These are phyloP conservation scores for Pardosa pseudoannulata DNA, from an alignment of 2,888 invertebrate species.

Conservation along the genomic window DNA sequence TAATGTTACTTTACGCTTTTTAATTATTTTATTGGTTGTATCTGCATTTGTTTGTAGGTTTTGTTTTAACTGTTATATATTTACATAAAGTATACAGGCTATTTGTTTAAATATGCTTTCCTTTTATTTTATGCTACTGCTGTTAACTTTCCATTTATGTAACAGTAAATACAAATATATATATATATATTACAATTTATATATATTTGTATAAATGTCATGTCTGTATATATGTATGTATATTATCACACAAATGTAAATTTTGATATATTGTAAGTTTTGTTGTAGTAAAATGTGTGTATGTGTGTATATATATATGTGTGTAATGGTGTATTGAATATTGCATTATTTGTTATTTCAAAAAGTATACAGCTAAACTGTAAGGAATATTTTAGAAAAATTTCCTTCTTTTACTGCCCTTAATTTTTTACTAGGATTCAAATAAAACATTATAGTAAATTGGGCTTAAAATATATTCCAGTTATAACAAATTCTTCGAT, in stretches of 20 bases:
- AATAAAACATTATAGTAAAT: too few relatives aligned
- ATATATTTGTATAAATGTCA: neutral
- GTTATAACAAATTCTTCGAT: too few relatives aligned
- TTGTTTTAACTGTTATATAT: too few relatives aligned
- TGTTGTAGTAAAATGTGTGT: neutral
- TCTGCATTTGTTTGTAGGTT: neutral
- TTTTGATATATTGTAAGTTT: slow-evolving; percentile 10
- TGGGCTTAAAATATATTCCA: too few relatives aligned
- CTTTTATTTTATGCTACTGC: neutral
- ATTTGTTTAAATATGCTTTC: too few relatives aligned
- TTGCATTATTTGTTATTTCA: neutral
- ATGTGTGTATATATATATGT: too few relatives aligned
- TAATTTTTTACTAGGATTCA: too few relatives aligned
- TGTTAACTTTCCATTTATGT: neutral
- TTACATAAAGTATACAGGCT: too few relatives aligned
- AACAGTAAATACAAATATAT: neutral
- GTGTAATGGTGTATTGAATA: neutral
- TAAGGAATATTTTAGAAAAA: neutral
- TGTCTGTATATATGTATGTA: slow-evolving; percentile 8
- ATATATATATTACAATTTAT: too few relatives aligned
- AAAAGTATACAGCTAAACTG: neutral
- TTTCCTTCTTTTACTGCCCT: neutral
- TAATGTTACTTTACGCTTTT: neutral
- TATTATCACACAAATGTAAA: neutral
- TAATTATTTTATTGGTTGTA: neutral